phyloP scores from a whole-genome alignment of 2,797 vertebrate species.

The Emydoidea blandingii region DNA sequence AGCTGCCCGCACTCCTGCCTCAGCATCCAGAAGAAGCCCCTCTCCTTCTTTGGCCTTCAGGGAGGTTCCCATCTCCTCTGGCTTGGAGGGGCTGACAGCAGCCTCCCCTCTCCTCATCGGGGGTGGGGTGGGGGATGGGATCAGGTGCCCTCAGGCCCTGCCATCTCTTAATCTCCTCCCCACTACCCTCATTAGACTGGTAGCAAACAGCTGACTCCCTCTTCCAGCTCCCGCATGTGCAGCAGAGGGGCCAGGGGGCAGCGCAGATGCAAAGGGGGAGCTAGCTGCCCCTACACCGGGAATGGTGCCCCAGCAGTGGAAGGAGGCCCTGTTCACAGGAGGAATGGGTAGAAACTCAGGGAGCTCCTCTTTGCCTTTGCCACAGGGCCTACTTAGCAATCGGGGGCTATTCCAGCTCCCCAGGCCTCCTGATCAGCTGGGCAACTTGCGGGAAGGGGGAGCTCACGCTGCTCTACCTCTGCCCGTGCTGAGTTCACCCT shows the following conservation, averaged over 20 bases:
- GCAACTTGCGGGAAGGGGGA: neutral
- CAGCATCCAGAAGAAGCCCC: too few relatives aligned
- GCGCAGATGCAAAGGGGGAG: neutral
- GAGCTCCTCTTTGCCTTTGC: neutral
- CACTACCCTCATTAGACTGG: neutral
- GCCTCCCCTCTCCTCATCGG: neutral
- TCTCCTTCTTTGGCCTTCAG: too few relatives aligned
- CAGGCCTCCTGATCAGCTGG: neutral
- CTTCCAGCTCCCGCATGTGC: neutral
- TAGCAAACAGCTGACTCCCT: neutral
- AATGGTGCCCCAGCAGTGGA: neutral
- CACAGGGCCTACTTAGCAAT: neutral
- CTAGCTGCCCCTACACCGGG: neutral
- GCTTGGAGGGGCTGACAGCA: neutral
- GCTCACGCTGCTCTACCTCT: neutral
- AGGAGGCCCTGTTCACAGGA: neutral
- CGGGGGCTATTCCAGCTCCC: neutral
- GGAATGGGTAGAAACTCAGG: neutral
- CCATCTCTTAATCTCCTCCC: neutral
- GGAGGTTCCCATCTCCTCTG: neutral
- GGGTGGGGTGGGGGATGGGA: neutral
- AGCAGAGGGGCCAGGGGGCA: neutral
- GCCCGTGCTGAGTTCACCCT: neutral
- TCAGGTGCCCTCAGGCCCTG: neutral
- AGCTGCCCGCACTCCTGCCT: too few relatives aligned